Evolutionary conservation across 2,797 vertebrate genomes (phyloP).

Genomic region (Rhodeus uyekii): DNA sequence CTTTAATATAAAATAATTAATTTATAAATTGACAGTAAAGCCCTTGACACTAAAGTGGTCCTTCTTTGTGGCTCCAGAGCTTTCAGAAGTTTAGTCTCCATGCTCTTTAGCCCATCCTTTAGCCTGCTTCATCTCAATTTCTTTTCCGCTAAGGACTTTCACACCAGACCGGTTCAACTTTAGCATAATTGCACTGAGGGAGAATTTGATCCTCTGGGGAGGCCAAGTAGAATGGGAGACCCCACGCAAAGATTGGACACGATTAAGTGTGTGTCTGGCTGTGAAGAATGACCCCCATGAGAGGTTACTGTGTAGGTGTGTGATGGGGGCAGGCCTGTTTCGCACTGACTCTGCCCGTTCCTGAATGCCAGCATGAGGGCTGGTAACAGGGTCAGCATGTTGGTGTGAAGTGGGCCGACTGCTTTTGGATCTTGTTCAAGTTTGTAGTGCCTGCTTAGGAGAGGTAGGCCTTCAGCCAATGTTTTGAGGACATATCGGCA

Average conservation of each 20-base stretch:
- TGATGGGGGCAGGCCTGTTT: slow-evolving; percentile 31
- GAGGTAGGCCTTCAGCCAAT: slow-evolving; percentile 11
- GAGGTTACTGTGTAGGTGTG: slow-evolving; percentile 43
- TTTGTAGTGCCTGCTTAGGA: slow-evolving; percentile 20
- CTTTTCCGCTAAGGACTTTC: slow-evolving; percentile 27
- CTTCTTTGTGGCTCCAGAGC: neutral
- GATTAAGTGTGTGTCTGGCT: slow-evolving; percentile 30
- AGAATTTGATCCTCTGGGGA: slow-evolving; percentile 49
- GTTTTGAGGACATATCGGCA: neutral
- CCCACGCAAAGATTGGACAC: slow-evolving; percentile 39
- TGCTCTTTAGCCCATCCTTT: neutral
- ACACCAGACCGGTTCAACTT: slow-evolving; percentile 43
- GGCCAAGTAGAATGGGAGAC: slow-evolving; percentile 25
- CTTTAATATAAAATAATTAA: neutral
- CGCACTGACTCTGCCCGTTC: slow-evolving; percentile 25
- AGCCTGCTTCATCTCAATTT: slow-evolving; percentile 4
- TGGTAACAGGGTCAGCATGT: slow-evolving; percentile 36
- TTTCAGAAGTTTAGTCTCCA: slow-evolving; percentile 5
- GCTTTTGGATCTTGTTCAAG: slow-evolving; percentile 40
- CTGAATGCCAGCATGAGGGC: slow-evolving; percentile 17
- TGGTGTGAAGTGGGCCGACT: slow-evolving; percentile 35
- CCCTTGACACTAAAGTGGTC: neutral
- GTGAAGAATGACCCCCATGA: slow-evolving; percentile 30
- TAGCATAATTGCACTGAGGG: slow-evolving; percentile 55
- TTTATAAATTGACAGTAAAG: neutral